These are phyloP conservation scores for Seladonia tumulorum DNA, from an alignment of 2,888 invertebrate genomes.

Conservation along the genomic window DNA sequence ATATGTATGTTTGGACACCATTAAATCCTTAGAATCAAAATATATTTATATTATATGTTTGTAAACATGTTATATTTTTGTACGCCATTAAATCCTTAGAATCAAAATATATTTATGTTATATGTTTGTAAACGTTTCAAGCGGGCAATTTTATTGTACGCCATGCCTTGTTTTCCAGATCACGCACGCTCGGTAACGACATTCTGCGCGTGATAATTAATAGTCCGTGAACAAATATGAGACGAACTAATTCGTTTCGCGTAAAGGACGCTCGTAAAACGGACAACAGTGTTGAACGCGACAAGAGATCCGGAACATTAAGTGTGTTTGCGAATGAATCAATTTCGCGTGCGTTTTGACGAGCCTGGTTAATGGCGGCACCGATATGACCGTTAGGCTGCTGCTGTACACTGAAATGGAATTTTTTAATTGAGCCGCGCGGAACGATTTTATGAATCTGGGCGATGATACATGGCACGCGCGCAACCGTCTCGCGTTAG, in stretches of 20 bases:
- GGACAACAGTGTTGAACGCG: not conserved
- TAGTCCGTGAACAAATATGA: too few relatives aligned
- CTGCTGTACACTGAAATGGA: slow-evolving; percentile 12
- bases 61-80: too few relatives aligned
- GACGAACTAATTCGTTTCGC: not conserved
- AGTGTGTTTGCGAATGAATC: not conserved
- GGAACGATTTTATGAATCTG: slow-evolving; percentile 31
- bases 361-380: not conserved
- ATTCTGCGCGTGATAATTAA: not conserved
- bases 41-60: too few relatives aligned
- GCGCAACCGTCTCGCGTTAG: slow-evolving; percentile 16
- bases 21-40: too few relatives aligned
- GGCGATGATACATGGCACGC: slow-evolving; percentile 19
- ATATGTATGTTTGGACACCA: too few relatives aligned
- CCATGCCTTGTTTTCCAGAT: too few relatives aligned
- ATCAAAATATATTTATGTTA: too few relatives aligned
- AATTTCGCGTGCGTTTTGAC: not conserved
- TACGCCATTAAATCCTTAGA: too few relatives aligned
- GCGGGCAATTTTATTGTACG: too few relatives aligned
- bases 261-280: not conserved
- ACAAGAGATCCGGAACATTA: not conserved
- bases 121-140: too few relatives aligned
- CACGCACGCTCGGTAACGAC: too few relatives aligned
- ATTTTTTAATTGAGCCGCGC: slow-evolving; percentile 36
- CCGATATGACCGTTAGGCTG: not conserved